Conservation (phyloP, 2,888 invertebrate genomes). For the Odontocolon sp. region DNA sequence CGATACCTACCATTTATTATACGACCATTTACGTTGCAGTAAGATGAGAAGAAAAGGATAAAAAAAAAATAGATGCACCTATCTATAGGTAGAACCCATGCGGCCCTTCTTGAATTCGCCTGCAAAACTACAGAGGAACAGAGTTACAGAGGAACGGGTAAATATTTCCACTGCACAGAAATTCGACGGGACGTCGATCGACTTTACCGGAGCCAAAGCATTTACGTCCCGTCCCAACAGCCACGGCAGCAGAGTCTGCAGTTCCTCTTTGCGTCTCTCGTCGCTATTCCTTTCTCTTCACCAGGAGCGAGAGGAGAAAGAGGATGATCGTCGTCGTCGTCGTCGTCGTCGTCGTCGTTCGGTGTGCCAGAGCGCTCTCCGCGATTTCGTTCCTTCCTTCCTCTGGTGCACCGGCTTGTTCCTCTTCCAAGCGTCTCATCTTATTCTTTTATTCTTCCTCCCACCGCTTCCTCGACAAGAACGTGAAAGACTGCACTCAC, state of each 20-base stretch:
- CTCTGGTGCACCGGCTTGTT: too few species aligned
- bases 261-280: not conserved
- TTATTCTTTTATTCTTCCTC: too few species aligned
- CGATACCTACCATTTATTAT: too few species aligned
- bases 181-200: conserved; percentile 13
- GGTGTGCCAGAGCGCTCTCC: not conserved
- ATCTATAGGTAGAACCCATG: not conserved
- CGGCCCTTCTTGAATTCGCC: not conserved
- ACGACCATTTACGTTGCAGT: not conserved
- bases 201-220: not conserved
- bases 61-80: not conserved
- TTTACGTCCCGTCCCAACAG: not conserved
- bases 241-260: conserved; percentile 3
- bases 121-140: not conserved
- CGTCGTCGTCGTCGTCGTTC: too few species aligned
- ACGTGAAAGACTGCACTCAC: too few species aligned
- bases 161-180: conserved; percentile 5
- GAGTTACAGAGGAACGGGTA: not conserved
- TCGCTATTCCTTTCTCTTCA: not conserved
- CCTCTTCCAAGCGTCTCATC: too few species aligned
- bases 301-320: not conserved
- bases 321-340: not conserved
- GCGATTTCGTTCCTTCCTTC: conserved; percentile 13
- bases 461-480: too few species aligned
- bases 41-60: not conserved